A percentile compares a stretch with the other conserved stretches of the same genome.
Evolutionary conservation across 2,113 vertebrate species (phyloP).

Genomic region (Syngnathus floridae): DNA sequence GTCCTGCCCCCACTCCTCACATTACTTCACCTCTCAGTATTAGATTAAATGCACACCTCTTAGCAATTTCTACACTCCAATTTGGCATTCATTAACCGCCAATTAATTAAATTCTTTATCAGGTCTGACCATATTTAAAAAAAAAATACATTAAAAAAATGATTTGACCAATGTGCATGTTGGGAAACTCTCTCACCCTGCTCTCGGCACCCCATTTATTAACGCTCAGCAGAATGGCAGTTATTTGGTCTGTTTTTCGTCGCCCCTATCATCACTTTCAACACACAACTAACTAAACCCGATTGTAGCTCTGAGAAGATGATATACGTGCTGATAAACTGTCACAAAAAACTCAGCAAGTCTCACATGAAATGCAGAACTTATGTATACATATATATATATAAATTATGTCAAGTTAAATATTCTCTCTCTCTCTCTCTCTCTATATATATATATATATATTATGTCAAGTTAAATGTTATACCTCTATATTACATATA

Average conservation of each 20-base stretch:
- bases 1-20: constrained; percentile 26
- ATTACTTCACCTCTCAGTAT: constrained; percentile 45
- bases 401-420: too few relatives aligned
- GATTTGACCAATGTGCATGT: constrained; percentile 32
- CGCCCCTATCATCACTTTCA: constrained; percentile 41
- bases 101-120: background rate
- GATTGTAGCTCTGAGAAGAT: constrained; percentile 30
- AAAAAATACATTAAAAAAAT: background rate
- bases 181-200: constrained; percentile 19
- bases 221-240: constrained; percentile 50
- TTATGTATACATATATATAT: too few relatives aligned
- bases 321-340: constrained; percentile 25
- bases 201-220: constrained; percentile 55
- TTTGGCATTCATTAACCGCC: background rate
- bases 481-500: too few relatives aligned
- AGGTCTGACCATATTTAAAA: background rate
- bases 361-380: too few relatives aligned
- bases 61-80: constrained; percentile 16
- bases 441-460: too few relatives aligned
- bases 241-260: constrained; percentile 41
- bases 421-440: too few relatives aligned
- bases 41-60: constrained; percentile 20
- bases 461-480: too few relatives aligned
- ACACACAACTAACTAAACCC: constrained; percentile 32
- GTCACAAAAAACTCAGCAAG: constrained; percentile 2